Evolutionary conservation across 2,888 invertebrate species (phyloP), one percentile per base, ranked within the genome.

Genomic region (Abrostola triplasia): DNA sequence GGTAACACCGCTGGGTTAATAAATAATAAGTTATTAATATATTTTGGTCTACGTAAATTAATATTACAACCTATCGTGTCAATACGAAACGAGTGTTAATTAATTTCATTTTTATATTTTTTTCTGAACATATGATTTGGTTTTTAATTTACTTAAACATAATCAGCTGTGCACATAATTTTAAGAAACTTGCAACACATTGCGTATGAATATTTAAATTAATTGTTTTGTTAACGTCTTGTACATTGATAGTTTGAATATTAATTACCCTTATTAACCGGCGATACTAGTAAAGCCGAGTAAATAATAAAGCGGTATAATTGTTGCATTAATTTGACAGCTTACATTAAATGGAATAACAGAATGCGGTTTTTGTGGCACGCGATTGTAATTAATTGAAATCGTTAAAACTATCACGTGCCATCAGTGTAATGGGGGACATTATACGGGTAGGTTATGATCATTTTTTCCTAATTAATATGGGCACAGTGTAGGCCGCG

Each of bases 361-460:
- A 50, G 57, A 61, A 59, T 63, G 76, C 64, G 37, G 70, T 67
- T 77, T 69, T 77, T 70, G 61, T 59, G 37, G 68, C 74, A 80
- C 70, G 68, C 67, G 68, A 72, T 24, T 69, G 61, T 75, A 77
- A 80, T 81, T 78, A 76, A 78, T 77, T 62, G 66, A 61, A 58
- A 75, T 76, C 62, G 61, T 77, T 77, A 79, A 64, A 70, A 71
- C 51, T 79, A 79, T 79, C 79, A 69, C 60, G 60, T 60, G 57
- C 64, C 69, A 75, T 70, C 69, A 75, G 67, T 71, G 64, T 67
- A 66, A 77, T 77, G 50, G 75, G 74, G 72, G 67, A 68, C 64
- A 75, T 64, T 77, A 79, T 79, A 77, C 76, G 79, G 77, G 79
- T 73, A 64, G 67, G 57, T 64, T 75, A 74, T 78, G 67, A 65